Base-by-base conservation (phyloP, 2,888 invertebrate species). In the Erynnis tages region DNA sequence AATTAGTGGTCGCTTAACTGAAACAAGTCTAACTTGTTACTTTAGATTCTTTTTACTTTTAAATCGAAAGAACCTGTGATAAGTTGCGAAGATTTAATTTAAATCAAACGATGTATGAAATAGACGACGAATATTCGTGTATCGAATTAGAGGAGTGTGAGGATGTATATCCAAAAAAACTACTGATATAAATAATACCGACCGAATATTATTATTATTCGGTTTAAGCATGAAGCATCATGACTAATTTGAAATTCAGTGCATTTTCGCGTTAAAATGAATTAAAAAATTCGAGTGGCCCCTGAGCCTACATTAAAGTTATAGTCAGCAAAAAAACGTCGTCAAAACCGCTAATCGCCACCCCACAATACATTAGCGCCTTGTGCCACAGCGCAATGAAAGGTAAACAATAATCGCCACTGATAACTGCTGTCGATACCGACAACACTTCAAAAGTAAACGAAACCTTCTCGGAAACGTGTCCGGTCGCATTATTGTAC, bases 1-100 rank as follows among this genome's bases (percentile, higher is more conserved):
- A 74, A 74, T 73, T 72, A 69, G 68, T 72, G 73, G 71, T 73
- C 71, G 73, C 69, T 73, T 71, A 71, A 73, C 71, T 64, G 70
- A 65, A 66, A 69, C 69, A 62, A 60, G 62, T 64, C 65, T 62
- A 65, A 71, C 71, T 44, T 17, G 45, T 60, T 58, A 49, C 53
- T 50, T 47, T 17, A 47, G 38, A 56, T 47, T 46, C 54, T 49
- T 53, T 52, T 38, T 21, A 49, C 45, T 45, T n/a, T 25, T 40
- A 14, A 13, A 19, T 8, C 8, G 34, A 19, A 1, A 7, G 10
- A 4, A 21, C 10, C 21, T 10, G 19, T 7, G 6, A 21, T 37
- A 19, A 27, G n/a, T n/a, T n/a, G n/a, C n/a, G n/a, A 11, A 11
- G 32, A 32, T 13, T 14, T 2, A 14, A 11, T 32, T n/a, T n/a